Evolutionary conservation across 2,888 invertebrate genomes (phyloP), one percentile per base, ranked within the genome.

Genomic region (Beris chalybata): DNA sequence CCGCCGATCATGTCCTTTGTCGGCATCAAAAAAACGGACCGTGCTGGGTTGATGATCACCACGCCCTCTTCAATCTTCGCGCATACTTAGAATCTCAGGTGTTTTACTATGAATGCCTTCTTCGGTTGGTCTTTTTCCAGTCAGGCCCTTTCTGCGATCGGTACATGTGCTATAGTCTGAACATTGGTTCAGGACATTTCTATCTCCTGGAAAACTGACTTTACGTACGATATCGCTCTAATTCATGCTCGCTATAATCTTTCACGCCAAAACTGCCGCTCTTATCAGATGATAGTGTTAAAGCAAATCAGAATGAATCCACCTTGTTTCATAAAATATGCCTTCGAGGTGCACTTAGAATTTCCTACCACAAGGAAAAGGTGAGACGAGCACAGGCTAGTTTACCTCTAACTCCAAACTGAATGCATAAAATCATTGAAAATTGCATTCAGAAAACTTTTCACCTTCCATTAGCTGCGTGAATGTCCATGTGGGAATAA

Each of bases 41-140:
- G 66, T 56, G 66, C 64, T 59, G 59, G 48, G 50, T 45, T 56
- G 63, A 67, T 66, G 67, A 66, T 69, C 58, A 48, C 69, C 69
- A 70, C 70, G 70, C 70, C 70, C 52, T 45, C 70, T 68, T 67
- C 67, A 70, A 70, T 70, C 70, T 70, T 68, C 70, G 67, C 70
- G 65, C 66, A 67, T 69, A 67, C 70, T 68, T 29, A 11, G 61
- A 15, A 38, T 50, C 38, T 61, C 61, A 61, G 52, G 61, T 61
- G 61, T 61, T 50, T 61, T 22, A 43, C 52, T 30, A 38, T 38
- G 9, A 38, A 7, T 38, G 5, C 38, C 38, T 7, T 38, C 38
- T 38, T 38, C 38, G 38, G 9, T 7, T 38, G 5, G 38, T 38
- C 38, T 38, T 7, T 38, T 5, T 4, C 38, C 9, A 7, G 9